phyloP scores from a whole-genome alignment of 2,797 vertebrate species.

The Sardinella longiceps region DNA sequence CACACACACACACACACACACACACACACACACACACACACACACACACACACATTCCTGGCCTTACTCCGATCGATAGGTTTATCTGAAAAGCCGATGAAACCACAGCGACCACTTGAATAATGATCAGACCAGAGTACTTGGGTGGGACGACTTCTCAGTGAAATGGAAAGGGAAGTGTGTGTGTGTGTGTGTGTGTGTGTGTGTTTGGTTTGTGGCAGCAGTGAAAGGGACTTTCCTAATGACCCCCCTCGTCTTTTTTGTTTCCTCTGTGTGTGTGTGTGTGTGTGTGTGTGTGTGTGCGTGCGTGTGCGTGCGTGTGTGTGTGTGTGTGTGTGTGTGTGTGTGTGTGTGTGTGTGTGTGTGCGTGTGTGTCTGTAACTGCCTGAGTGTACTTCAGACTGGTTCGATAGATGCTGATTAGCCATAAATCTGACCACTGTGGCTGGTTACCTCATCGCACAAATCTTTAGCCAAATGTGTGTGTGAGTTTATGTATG shows the following conservation, averaged over 20 bases:
- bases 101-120: constrained; percentile 9
- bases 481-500: constrained; percentile 46
- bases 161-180: constrained; percentile 20
- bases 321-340: constrained; percentile 22
- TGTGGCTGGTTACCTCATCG: constrained; percentile 80
- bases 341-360: constrained; percentile 34
- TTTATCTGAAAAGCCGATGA: constrained; percentile 20
- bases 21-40: neutral
- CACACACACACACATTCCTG: neutral
- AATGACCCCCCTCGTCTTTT: constrained; percentile 16
- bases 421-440: constrained; percentile 86
- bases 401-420: constrained; percentile 83
- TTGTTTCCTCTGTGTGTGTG: constrained; percentile 18
- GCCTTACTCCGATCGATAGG: constrained; percentile 4
- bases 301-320: constrained; percentile 63
- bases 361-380: constrained; percentile 65
- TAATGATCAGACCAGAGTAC: constrained; percentile 10
- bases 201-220: constrained; percentile 21
- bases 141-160: constrained; percentile 21
- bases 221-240: constrained; percentile 22
- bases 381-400: constrained; percentile 78
- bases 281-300: constrained; percentile 34
- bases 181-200: constrained; percentile 19
- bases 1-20: neutral
- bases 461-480: constrained; percentile 40